Percentiles rank a stretch among this genome's conserved stretches.
These are phyloP conservation scores for Drosophila dives DNA, from an alignment of 2,888 invertebrate species.

Conservation along the genomic window DNA sequence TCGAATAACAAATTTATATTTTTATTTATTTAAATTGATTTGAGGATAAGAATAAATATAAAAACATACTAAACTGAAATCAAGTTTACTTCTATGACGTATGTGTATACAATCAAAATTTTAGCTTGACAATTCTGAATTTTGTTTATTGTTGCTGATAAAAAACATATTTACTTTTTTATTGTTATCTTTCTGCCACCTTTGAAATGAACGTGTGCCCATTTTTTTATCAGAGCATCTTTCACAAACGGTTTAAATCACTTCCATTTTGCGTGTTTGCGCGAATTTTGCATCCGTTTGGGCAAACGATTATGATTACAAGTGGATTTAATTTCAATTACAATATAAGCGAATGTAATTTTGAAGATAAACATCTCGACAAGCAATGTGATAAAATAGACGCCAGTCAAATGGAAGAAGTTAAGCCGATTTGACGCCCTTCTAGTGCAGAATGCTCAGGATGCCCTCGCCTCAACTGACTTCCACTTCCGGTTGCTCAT, in stretches of 20 bases:
- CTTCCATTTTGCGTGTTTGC: neutral
- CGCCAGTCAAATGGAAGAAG: conserved; percentile 75
- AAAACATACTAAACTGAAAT: neutral
- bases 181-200: neutral
- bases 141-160: neutral
- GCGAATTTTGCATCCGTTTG: neutral
- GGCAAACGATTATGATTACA: neutral
- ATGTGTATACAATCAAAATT: neutral
- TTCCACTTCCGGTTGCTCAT: conserved; percentile 49
- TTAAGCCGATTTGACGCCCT: conserved; percentile 72
- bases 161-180: neutral
- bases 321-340: conserved; percentile 67
- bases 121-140: neutral
- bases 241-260: neutral
- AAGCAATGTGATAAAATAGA: conserved; percentile 42
- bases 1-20: neutral
- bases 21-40: neutral
- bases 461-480: conserved; percentile 24
- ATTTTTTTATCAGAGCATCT: neutral
- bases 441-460: conserved; percentile 12
- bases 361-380: conserved; percentile 48
- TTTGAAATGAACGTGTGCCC: neutral
- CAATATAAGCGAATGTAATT: conserved; percentile 66
- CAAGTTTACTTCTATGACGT: neutral
- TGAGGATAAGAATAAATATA: neutral